A percentile compares a stretch with the other conserved stretches of the same genome.
Evolutionary conservation across 1,140 invertebrate genomes (phyloP).

Genomic region (Agraylea sexmaculata): DNA sequence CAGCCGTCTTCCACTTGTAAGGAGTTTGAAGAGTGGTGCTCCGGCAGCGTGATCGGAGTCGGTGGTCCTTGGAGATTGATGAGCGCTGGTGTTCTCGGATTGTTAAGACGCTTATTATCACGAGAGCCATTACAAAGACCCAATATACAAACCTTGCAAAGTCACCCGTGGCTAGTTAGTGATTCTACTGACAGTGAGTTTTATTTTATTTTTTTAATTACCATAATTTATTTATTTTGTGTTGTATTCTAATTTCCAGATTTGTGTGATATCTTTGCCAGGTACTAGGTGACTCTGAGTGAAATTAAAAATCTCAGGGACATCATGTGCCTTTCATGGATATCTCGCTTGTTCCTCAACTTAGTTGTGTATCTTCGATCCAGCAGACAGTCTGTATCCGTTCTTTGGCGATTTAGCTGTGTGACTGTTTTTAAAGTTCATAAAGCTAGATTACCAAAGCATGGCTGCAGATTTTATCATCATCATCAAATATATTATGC

Average conservation of each 20-base stretch:
- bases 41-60: slow-evolving; percentile 47
- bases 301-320: slow-evolving; percentile 31
- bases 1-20: slow-evolving; percentile 55
- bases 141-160: slow-evolving; percentile 54
- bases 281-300: slow-evolving; percentile 78
- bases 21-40: slow-evolving; percentile 68
- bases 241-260: background rate
- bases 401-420: slow-evolving; percentile 95
- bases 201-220: background rate
- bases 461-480: slow-evolving; percentile 31
- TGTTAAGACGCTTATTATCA: slow-evolving; percentile 62
- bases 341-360: slow-evolving; percentile 20
- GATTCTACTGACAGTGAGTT: slow-evolving; percentile 32
- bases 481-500: too few relatives aligned
- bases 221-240: slow-evolving; percentile 4
- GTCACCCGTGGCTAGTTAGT: slow-evolving; percentile 67
- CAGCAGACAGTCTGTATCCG: slow-evolving; percentile 28
- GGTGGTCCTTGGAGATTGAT: slow-evolving; percentile 74
- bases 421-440: slow-evolving; percentile 66
- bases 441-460: slow-evolving; percentile 95
- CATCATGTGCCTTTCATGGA: slow-evolving; percentile 28
- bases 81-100: slow-evolving; percentile 57
- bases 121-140: slow-evolving; percentile 51
- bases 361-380: slow-evolving; percentile 2
- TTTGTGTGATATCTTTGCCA: slow-evolving; percentile 39